Base-by-base conservation (phyloP, 2,888 invertebrate species). In the Plutella xylostella region DNA sequence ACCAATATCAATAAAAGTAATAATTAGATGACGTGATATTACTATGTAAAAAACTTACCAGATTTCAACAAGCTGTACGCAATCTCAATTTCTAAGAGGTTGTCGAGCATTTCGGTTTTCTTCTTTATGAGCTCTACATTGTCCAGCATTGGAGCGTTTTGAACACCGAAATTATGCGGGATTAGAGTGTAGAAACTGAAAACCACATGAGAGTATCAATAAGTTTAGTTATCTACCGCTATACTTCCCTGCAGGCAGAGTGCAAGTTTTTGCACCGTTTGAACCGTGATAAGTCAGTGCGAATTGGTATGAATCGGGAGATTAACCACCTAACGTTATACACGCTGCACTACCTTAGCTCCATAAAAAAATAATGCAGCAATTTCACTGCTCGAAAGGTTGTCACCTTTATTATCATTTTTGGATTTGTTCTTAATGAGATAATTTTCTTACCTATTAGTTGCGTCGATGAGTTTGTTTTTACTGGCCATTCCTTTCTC, bases 131-230 rank as follows among this genome's bases (percentile, higher is more conserved):
- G 80, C 40, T 93, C 92, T 4, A 85, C 63, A 17, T 90, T 90
- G 55, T 95, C 88, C 42, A 99, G 84, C 33, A 96, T 64, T 2
- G 94, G 94, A 0, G 96, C 93, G 55, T 89, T 90, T 14, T 89
- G 85, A 31, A 93, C 73, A 1, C 98, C 98, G 69, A 97, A 98
- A 60, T 92, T 92, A 68, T 99, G 99, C 0, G 99, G 99, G 50
- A 99, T 92, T 41, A 97, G 79, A 0, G 98, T 97, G 70, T 96
- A 99, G 78, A 99, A 99, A 52, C 88, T 85, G 53, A 21, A 9
- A 21, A 34, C 20, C 17, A 17, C 15, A 19, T n/a, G 11, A 19
- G n/a, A 35, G 9, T 28, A 12, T 28, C 28, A 28, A 12, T 12
- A 28, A 28, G 3, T 12, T n/a, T n/a, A 28, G n/a, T 9, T 28